Base-by-base conservation (phyloP, 1,140 invertebrate genomes). In the Pseudomyrmex pallidus region DNA sequence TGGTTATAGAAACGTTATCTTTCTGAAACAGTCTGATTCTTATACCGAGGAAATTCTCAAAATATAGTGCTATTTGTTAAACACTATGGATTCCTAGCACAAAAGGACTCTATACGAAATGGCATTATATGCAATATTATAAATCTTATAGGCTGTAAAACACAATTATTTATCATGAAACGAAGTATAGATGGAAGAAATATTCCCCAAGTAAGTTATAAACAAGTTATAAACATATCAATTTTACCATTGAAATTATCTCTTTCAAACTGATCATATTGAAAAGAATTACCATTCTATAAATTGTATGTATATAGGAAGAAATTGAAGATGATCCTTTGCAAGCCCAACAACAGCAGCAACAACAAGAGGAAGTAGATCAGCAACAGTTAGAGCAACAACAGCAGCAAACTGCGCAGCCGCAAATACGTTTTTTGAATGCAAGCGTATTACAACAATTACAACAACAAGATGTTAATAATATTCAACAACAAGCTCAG, bases 361-460 rank as follows among this genome's bases (percentile, higher is more conserved):
- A 92, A 25, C 83, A 90, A n/a, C 88, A 92, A 13, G 90, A 95
- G 59, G 93, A 93, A 56, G 91, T 93, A 50, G 95, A 95, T 83
- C 94, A 95, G 66, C 95, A 95, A 85, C 95, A 95, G 44, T 92
- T 95, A 82, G 91, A 93, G 10, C 91, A 92, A 62, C 92, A 93
- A 70, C 93, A 94, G 56, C 93, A 92, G 57, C 93, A 92, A 85
- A 91, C 85, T 72, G 88, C 88, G 15, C 90, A 93, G 61, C 88
- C 93, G 3, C 93, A 95, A 86, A 94, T 95, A 77, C 90, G 93
- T 64, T 92, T 93, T 89, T 77, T 95, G 83, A 94, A 92, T 73
- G 90, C 94, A 9, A 93, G 92, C 87, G 90, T 94, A 12, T 70
- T 94, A 54, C 94, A 94, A 25, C 94, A 93, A 50, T 86, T 95